phyloP scores from a whole-genome alignment of 2,888 invertebrate genomes.

The Podotricha telesiphe region DNA sequence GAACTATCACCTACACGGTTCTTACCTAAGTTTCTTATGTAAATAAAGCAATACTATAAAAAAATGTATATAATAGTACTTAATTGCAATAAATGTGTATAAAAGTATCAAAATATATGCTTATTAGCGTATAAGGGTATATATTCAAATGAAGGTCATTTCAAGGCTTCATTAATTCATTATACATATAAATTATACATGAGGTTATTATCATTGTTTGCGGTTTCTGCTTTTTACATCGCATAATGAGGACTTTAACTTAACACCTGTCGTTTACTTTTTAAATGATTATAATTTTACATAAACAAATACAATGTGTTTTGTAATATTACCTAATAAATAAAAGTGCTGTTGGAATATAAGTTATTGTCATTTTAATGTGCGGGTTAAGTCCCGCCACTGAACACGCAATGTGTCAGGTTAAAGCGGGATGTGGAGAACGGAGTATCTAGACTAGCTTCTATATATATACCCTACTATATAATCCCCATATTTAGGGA shows the following conservation, averaged over 20 bases:
- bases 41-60: constrained; percentile 5
- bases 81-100: constrained; percentile 16
- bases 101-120: constrained; percentile 47
- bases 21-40: constrained; percentile 45
- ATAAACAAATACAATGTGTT: background rate
- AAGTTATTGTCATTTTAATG: too few species aligned
- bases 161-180: constrained; percentile 78
- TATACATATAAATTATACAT: constrained; percentile 71
- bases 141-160: constrained; percentile 65
- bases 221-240: constrained; percentile 44
- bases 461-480: too few species aligned
- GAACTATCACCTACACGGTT: constrained; percentile 55
- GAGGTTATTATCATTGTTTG: constrained; percentile 73
- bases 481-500: too few species aligned
- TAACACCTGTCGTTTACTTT: constrained; percentile 38
- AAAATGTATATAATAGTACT: constrained; percentile 27
- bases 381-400: too few species aligned
- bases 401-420: too few species aligned
- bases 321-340: constrained; percentile 2
- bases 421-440: too few species aligned
- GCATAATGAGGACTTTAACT: constrained; percentile 37
- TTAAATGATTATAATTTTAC: constrained; percentile 20
- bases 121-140: constrained; percentile 61
- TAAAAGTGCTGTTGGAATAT: background rate
- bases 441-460: too few species aligned